Conservation (phyloP, 1,140 invertebrate species). For the Euura lappo region DNA sequence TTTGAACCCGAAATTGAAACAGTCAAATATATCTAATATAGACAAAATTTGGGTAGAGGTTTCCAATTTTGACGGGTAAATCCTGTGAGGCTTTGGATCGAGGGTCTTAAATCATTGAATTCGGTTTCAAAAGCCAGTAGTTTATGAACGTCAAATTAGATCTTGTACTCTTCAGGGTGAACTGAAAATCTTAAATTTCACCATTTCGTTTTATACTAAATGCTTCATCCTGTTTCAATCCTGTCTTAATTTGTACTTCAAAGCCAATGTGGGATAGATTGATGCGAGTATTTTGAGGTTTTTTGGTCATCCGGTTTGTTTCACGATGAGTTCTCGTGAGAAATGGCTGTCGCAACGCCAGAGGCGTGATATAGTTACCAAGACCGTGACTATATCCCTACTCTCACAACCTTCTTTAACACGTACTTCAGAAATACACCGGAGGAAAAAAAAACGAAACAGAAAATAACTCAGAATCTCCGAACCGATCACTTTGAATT, state of each 20-base stretch:
- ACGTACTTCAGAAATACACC: neutral
- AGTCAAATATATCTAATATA: too few species aligned
- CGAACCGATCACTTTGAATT: too few species aligned
- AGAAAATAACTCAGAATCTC: too few species aligned
- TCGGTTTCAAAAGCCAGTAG: neutral
- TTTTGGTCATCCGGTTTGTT: conserved; percentile 5
- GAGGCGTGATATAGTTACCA: neutral
- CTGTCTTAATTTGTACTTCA: conserved; percentile 2
- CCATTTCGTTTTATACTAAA: conserved; percentile 1
- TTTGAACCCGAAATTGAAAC: too few species aligned
- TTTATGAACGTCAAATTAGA: conserved; percentile 1
- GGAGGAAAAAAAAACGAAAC: neutral
- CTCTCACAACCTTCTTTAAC: neutral
- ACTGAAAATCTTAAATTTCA: neutral
- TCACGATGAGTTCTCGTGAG: conserved; percentile 2
- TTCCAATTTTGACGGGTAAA: too few species aligned
- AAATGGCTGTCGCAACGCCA: conserved; percentile 2
- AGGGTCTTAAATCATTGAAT: too few species aligned
- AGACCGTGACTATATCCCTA: neutral
- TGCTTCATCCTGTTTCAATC: conserved; percentile 9
- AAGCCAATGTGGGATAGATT: neutral
- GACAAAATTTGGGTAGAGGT: too few species aligned
- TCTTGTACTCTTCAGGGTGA: neutral
- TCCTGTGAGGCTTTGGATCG: too few species aligned
- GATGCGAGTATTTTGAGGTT: conserved; percentile 7